Conservation (phyloP, 2,113 vertebrate species). For the Pachyramphus minor region DNA sequence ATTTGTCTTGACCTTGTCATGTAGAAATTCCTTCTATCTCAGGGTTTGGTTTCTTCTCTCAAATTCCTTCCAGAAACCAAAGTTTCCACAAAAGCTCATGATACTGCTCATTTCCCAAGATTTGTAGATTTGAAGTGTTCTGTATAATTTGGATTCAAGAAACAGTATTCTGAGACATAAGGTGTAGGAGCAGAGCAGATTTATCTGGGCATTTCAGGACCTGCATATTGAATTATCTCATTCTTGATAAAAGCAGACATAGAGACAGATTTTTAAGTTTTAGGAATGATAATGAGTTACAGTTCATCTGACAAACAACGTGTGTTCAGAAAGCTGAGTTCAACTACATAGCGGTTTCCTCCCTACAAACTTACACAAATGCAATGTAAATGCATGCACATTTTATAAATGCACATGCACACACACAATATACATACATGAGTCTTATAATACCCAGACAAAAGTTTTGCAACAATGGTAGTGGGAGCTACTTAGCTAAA, state of each 20-base stretch:
- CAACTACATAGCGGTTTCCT: not conserved
- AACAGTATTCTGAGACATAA: not conserved
- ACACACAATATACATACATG: accelerated
- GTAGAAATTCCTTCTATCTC: not conserved
- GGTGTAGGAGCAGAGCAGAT: not conserved
- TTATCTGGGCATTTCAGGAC: not conserved
- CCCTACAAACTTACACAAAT: not conserved
- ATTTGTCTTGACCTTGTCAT: not conserved
- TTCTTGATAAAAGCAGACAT: not conserved
- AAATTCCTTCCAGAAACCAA: not conserved
- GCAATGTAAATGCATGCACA: not conserved
- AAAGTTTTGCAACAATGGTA: not conserved
- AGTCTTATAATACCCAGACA: not conserved
- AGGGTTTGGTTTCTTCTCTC: not conserved
- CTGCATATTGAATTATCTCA: not conserved
- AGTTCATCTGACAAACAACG: not conserved
- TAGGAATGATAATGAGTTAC: not conserved
- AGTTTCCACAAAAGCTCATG: not conserved
- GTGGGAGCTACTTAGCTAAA: not conserved
- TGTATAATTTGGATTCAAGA: not conserved
- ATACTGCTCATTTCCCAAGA: not conserved
- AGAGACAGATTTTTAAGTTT: not conserved
- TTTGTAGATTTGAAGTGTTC: not conserved
- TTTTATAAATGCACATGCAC: not conserved
- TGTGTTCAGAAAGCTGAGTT: not conserved